Percentiles rank a stretch among this genome's conserved stretches.
Evolutionary conservation across 2,113 vertebrate genomes (phyloP).

Genomic region (Oryctolagus cuniculus): DNA sequence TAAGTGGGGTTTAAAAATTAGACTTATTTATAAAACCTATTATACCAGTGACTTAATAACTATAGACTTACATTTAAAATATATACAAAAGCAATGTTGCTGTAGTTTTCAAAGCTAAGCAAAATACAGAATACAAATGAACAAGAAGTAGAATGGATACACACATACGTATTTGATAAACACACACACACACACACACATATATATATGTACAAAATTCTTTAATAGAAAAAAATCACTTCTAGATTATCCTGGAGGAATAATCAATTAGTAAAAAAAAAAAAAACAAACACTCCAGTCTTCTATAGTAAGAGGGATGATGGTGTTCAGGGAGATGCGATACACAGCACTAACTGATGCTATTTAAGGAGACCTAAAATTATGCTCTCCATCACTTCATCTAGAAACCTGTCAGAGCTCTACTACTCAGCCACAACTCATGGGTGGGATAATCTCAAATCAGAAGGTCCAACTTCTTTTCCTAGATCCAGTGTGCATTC

Average conservation of each 20-base stretch:
- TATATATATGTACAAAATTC: background rate
- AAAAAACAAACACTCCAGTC: background rate
- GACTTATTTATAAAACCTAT: background rate
- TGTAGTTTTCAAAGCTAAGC: background rate
- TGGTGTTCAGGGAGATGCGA: background rate
- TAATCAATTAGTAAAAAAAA: background rate
- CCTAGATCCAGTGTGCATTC: background rate
- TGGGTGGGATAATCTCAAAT: background rate
- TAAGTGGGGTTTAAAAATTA: constrained; percentile 1
- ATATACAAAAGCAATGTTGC: background rate
- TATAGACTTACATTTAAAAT: constrained; percentile 5
- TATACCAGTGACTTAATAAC: constrained; percentile 31
- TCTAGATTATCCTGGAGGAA: background rate
- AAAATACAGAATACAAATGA: constrained; percentile 16
- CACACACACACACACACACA: fast-evolving
- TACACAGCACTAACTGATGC: background rate
- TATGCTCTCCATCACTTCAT: background rate
- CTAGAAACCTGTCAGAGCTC: background rate
- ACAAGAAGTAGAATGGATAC: background rate
- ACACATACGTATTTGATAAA: background rate
- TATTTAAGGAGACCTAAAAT: background rate
- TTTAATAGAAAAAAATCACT: background rate
- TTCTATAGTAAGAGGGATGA: background rate
- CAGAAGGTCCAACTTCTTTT: background rate
- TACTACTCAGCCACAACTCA: background rate